Base-by-base conservation (phyloP, 2,888 invertebrate species). In the Hirtodrosophila confusa region DNA sequence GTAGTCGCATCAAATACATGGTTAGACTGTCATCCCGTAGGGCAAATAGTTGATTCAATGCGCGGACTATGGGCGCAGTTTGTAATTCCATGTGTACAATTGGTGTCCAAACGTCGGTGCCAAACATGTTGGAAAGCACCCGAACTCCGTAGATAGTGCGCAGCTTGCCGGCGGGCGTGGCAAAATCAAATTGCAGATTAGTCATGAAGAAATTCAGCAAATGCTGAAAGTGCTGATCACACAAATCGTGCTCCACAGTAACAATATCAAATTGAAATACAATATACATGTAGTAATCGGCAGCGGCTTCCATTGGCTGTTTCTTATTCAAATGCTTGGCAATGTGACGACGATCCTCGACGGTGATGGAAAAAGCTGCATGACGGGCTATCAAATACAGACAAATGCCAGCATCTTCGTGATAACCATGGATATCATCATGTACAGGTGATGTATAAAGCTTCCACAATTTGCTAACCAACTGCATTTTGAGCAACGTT, bases 391-490 rank as follows among this genome's bases (percentile, higher is more conserved):
- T 67, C 8, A 90, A 11, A 45, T 88, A 80, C 0, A 91, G 51
- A 12, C 89, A 89, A 17, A 78, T 55, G 3, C 80, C 89, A 0
- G 89, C 86, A 62, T 91, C 91, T 33, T 88, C 80, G 0, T 84
- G 67, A 31, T 83, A 88, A n/a, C 17, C 40, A 2, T 40, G 6
- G 1, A n/a, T 2, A 36, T 74, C 75, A 3, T 29, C 75, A 3
- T 29, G 53, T 4, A 37, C 4, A 0, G 61, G 40, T 0, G 73
- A 57, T 0, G 79, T 56, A 29, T 89, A 90, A 0, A 91, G 49
- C 12, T 75, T 71, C 75, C 90, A 78, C 4, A 90, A 47, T 53
- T 90, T 91, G 3, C 84, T 79, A 2, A 89, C 57, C n/a, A 91
- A 37, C 60, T 89, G 88, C 89, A 91, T 91, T 48, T 89, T 79